Conservation (phyloP, 1,140 invertebrate genomes). For the Procambarus virginalis region DNA sequence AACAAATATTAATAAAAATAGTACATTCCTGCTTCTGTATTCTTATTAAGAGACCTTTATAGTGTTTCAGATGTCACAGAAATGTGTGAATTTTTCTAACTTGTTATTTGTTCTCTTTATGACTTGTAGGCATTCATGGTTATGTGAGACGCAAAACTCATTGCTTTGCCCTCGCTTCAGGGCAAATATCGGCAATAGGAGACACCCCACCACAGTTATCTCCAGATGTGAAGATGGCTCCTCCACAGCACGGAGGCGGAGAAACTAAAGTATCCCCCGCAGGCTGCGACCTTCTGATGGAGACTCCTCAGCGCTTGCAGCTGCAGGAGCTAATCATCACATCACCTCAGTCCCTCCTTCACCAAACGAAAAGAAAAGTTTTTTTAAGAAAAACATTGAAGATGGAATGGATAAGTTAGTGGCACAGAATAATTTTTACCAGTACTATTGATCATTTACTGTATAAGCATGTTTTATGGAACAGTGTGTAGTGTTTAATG, state of each 20-base stretch:
- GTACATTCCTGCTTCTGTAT: too few species aligned
- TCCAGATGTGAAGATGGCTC: constrained; percentile 51
- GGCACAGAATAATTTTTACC: not conserved
- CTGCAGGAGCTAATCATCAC: constrained; percentile 38
- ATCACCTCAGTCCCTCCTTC: constrained; percentile 75
- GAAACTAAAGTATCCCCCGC: constrained; percentile 42
- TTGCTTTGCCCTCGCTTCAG: not conserved
- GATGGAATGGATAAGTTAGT: constrained; percentile 94
- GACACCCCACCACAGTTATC: constrained; percentile 43
- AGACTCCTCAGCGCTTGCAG: constrained; percentile 17
- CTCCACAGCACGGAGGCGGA: constrained; percentile 38
- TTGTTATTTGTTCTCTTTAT: not conserved
- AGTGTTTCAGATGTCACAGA: too few species aligned
- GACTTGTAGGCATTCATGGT: not conserved
- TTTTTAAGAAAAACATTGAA: constrained; percentile 89
- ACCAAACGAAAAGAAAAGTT: constrained; percentile 82
- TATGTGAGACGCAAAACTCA: not conserved
- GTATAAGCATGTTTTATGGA: too few species aligned
- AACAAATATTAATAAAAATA: too few species aligned
- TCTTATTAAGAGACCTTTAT: too few species aligned
- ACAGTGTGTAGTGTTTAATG: too few species aligned
- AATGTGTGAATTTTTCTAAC: not conserved
- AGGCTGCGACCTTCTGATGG: constrained; percentile 33
- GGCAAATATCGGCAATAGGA: constrained; percentile 38
- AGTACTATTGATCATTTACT: too few species aligned